Evolutionary conservation across 2,113 vertebrate species (phyloP), one percentile per base, ranked within the genome.

Genomic region (Erythrolamprus reginae): DNA sequence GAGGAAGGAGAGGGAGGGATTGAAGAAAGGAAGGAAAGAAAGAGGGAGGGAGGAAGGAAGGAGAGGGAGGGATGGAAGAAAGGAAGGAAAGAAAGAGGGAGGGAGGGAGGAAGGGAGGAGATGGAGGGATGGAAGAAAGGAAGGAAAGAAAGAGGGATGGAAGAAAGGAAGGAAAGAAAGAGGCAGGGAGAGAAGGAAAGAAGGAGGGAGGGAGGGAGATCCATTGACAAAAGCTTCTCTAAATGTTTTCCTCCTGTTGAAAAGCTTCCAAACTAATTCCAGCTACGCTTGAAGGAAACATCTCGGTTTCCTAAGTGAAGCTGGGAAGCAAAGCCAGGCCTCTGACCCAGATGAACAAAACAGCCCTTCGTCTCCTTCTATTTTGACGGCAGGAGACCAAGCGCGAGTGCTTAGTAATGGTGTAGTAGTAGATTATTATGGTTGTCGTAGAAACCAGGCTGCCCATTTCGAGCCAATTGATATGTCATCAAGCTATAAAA

Each of bases 241-340:
- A n/a, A 19, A 77, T 77, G 65, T 77, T 77, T 53, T 33, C 42
- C n/a, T 50, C 19, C 51, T 87, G 50, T 28, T 65, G 51, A 87
- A 56, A 88, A 28, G 45, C 28, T 88, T 87, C 77, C 70, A 91
- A 91, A 91, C 53, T 12, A 83, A 88, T 91, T 47, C 90, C 90
- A 91, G 52, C 90, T 91, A 86, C 4, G 42, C 86, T 91, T 7
- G 21, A 19, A 91, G 70, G 90, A 83, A 91, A 51, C 70, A 12
- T 58, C 50, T 83, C 10, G 8, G 33, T 45, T 90, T 87, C 51
- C 51, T 55, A n/a, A 90, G 19, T 50, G 10, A 84, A n/a, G 53
- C 38, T 17, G 51, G 38, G 70, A 28, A 28, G 5, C 23, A 51
- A 58, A 51, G 5, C 90, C 90, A 88, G 42, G 42, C 70, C 28